These are phyloP conservation scores for Virgularia gustaviana DNA, from an alignment of 92 coral and sea anemone species.

Conservation along the genomic window DNA sequence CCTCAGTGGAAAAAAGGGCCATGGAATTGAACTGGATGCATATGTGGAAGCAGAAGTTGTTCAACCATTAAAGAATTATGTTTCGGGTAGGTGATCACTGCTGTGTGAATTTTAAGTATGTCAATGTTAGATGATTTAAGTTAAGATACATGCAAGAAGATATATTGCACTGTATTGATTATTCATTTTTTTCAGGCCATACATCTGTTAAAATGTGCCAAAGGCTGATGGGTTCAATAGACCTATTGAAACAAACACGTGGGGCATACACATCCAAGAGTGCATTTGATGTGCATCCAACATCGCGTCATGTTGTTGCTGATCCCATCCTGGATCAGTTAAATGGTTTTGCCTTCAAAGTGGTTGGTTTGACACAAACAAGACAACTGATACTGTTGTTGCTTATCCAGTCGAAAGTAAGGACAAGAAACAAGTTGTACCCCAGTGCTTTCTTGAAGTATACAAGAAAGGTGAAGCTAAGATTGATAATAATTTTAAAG, in stretches of 20 bases:
- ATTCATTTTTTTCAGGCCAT: neutral
- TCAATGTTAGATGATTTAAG: too few species aligned
- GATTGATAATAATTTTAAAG: too few species aligned
- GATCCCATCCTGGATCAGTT: neutral
- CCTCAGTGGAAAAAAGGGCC: constrained; percentile 18
- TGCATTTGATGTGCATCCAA: neutral
- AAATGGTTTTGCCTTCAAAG: constrained; percentile 6
- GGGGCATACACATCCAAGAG: neutral
- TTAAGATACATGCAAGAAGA: neutral
- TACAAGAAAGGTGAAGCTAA: too few species aligned
- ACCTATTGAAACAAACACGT: constrained; percentile 13
- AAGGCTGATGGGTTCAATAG: neutral
- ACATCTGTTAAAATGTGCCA: neutral
- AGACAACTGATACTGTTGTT: neutral
- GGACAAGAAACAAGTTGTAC: too few species aligned
- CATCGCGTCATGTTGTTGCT: neutral
- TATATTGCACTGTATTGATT: neutral
- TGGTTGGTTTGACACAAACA: neutral
- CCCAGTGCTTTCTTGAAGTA: too few species aligned
- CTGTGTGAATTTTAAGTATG: neutral
- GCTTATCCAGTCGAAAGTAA: neutral
- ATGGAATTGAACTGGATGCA: constrained; percentile 43
- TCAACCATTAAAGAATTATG: constrained; percentile 45
- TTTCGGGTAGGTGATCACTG: constrained; percentile 15
- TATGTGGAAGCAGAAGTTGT: constrained; percentile 53